These are phyloP conservation scores for Silurus asotus DNA, from an alignment of 2,113 vertebrate genomes.

Conservation along the genomic window DNA sequence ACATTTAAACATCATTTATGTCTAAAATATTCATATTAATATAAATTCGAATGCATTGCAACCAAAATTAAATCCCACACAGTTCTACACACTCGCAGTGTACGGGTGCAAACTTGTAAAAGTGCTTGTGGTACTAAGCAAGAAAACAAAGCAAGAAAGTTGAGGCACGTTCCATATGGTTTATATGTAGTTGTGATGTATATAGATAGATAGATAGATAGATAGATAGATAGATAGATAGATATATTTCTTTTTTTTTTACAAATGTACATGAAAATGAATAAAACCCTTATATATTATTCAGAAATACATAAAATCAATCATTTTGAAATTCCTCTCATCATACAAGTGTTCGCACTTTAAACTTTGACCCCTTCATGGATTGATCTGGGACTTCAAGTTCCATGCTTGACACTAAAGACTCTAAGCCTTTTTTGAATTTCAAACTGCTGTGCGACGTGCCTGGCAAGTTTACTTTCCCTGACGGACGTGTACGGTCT, in stretches of 20 bases:
- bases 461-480: constrained; percentile 42
- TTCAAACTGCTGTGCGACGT: constrained; percentile 49
- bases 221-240: too few species aligned
- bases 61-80: not conserved
- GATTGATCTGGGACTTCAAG: constrained; percentile 68
- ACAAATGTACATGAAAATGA: not conserved
- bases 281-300: not conserved
- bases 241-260: too few species aligned
- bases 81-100: not conserved
- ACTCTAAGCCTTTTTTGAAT: constrained; percentile 52
- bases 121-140: not conserved
- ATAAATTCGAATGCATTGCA: not conserved
- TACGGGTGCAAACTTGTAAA: not conserved
- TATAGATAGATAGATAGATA: not conserved
- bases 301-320: not conserved
- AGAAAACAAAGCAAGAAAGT: not conserved
- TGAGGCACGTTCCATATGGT: not conserved
- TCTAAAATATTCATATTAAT: not conserved
- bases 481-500: constrained; percentile 51
- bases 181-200: not conserved
- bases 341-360: constrained; percentile 28
- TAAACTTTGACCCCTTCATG: constrained; percentile 59
- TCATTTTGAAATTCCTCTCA: not conserved
- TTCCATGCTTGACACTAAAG: constrained; percentile 56
- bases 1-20: constrained; percentile 3